Percentiles rank a stretch among this genome's conserved stretches.
phyloP scores from a whole-genome alignment of 1,140 invertebrate genomes.

The Brachionus plicatilis region DNA sequence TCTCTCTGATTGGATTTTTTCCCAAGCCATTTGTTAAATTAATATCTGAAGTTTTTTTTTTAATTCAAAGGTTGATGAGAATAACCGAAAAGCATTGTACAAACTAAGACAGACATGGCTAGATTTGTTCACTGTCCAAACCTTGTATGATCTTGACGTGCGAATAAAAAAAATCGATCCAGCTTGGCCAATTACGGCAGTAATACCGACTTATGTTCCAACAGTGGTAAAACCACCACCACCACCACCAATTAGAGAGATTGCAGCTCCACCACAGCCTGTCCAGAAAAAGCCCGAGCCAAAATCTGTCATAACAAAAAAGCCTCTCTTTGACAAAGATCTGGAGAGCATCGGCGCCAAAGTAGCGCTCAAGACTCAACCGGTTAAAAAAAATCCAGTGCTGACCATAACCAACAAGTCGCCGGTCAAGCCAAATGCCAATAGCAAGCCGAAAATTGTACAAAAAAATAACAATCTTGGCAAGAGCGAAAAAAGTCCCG shows the following conservation, averaged over 20 bases:
- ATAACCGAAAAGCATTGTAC: conserved; percentile 11
- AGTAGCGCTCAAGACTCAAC: not conserved
- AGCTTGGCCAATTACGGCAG: conserved; percentile 39
- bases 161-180: conserved; percentile 8
- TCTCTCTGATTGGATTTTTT: not conserved
- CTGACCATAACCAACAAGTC: not conserved
- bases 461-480: not conserved
- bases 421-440: not conserved
- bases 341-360: not conserved
- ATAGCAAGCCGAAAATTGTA: not conserved
- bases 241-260: not conserved
- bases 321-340: not conserved
- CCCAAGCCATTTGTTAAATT: not conserved
- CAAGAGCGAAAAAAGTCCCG: not conserved
- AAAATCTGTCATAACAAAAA: not conserved
- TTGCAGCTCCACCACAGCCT: not conserved
- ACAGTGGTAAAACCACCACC: not conserved
- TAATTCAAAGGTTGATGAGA: conserved; percentile 32
- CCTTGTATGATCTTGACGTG: not conserved
- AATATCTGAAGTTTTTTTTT: not conserved
- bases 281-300: not conserved
- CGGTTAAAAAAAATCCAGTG: not conserved
- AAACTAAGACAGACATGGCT: conserved; percentile 38
- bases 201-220: not conserved
- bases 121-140: not conserved